phyloP scores from a whole-genome alignment of 2,113 vertebrate genomes.

The Nothoprocta perdicaria region DNA sequence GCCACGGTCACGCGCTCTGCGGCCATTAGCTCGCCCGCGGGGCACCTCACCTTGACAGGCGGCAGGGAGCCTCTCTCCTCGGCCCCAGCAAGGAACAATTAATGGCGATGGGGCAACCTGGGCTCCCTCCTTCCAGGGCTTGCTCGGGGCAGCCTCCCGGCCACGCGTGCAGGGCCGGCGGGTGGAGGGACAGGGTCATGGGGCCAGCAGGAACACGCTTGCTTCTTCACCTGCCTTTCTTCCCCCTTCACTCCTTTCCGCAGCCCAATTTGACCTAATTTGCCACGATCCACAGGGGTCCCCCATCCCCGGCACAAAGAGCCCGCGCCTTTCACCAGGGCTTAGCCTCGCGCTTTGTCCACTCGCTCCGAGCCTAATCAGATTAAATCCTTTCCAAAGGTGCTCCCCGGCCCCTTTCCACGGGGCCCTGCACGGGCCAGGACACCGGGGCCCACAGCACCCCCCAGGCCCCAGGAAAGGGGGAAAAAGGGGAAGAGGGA shows the following conservation, averaged over 20 bases:
- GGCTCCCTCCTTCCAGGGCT: too few relatives aligned
- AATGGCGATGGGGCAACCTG: too few relatives aligned
- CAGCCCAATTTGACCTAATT: slow-evolving; percentile 53
- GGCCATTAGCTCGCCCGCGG: too few relatives aligned
- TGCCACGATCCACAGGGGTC: slow-evolving; percentile 45
- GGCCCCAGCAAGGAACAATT: too few relatives aligned
- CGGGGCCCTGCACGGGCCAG: too few relatives aligned
- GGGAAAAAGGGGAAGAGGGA: background rate
- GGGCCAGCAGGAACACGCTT: slow-evolving; percentile 13
- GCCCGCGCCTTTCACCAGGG: slow-evolving; percentile 28
- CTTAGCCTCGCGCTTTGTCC: slow-evolving; percentile 26
- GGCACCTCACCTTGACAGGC: too few relatives aligned
- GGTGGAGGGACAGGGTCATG: background rate
- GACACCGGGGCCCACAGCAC: too few relatives aligned
- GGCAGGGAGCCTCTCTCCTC: too few relatives aligned
- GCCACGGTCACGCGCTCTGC: too few relatives aligned
- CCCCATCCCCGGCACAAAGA: slow-evolving; percentile 49
- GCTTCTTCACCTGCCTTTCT: background rate
- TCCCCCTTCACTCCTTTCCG: background rate
- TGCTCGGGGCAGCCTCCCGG: too few relatives aligned
- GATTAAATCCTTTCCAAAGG: slow-evolving; percentile 61
- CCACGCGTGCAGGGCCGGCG: background rate
- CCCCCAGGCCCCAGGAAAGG: too few relatives aligned
- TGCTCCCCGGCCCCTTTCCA: background rate
- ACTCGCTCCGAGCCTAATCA: slow-evolving; percentile 63